Conservation (phyloP, 2,888 invertebrate genomes). For the Ormyrus thymus region DNA sequence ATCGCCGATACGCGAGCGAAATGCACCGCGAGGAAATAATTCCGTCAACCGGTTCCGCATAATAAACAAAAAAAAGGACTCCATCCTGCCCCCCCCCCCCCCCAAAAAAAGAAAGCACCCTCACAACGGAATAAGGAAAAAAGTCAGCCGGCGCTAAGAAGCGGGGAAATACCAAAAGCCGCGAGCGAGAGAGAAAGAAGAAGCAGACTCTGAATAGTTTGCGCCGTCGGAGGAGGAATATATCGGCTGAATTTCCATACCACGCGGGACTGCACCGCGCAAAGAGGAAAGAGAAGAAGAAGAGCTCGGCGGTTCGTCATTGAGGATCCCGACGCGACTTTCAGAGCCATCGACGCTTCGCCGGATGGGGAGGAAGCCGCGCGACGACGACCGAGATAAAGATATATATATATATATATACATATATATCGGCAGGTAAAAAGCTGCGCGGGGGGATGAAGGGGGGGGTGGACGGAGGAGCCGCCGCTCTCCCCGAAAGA, state of each 20-base stretch:
- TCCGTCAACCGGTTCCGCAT: too few relatives aligned
- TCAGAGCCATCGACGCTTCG: not conserved
- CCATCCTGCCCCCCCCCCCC: too few relatives aligned
- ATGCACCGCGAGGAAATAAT: too few relatives aligned
- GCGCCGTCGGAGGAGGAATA: not conserved
- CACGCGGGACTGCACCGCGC: not conserved
- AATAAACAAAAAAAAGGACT: too few relatives aligned
- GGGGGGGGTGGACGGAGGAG: not conserved
- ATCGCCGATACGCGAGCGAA: too few relatives aligned
- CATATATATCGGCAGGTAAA: not conserved
- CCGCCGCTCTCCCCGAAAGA: not conserved
- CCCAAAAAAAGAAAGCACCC: too few relatives aligned
- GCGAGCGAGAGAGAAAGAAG: not conserved
- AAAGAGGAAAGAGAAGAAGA: conserved; percentile 1
- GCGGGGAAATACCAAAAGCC: not conserved
- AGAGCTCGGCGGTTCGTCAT: conserved; percentile 8
- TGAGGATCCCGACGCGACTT: conserved; percentile 4
- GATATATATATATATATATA: not conserved
- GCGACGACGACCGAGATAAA: conserved; percentile 4
- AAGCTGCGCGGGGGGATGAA: not conserved
- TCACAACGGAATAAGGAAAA: too few relatives aligned
- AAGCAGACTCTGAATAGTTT: not conserved
- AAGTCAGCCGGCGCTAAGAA: too few relatives aligned
- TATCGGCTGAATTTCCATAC: conserved; percentile 9
- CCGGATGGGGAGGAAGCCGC: not conserved